A percentile compares a stretch with the other conserved stretches of the same genome.
Evolutionary conservation across 2,113 vertebrate species (phyloP).

Genomic region (Rhadina sibilatrix): DNA sequence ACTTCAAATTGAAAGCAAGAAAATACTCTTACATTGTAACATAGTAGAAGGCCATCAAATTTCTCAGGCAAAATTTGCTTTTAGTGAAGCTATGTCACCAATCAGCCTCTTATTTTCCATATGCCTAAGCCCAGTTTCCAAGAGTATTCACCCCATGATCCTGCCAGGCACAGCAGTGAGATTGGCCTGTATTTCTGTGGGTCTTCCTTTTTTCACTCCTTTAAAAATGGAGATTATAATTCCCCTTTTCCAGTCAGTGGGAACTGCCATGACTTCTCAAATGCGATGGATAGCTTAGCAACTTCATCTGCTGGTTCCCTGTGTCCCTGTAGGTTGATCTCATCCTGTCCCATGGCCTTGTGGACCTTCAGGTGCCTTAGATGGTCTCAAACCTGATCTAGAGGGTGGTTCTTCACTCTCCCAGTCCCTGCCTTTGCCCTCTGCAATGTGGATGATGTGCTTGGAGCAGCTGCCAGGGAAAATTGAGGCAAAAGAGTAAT

Average conservation of each 20-base stretch:
- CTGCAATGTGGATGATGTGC: rapidly evolving
- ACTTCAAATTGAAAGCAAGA: not conserved
- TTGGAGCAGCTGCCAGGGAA: not conserved
- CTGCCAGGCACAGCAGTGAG: not conserved
- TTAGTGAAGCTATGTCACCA: not conserved
- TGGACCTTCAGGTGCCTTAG: not conserved
- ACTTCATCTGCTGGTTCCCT: not conserved
- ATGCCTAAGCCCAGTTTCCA: not conserved
- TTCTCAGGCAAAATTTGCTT: not conserved
- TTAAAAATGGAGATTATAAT: not conserved
- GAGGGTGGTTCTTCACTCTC: not conserved
- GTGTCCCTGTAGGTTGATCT: not conserved
- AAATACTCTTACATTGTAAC: not conserved
- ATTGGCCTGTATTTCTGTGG: not conserved
- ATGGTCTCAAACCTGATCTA: not conserved
- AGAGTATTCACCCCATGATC: not conserved
- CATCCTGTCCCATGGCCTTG: too few species aligned
- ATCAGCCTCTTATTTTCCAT: not conserved
- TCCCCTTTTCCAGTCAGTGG: not conserved
- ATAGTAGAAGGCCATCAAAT: not conserved
- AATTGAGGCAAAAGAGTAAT: not conserved
- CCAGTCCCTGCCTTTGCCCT: not conserved
- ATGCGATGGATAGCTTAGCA: not conserved
- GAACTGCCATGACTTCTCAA: not conserved
- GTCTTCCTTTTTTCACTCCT: not conserved